Percentiles rank a stretch among this genome's conserved stretches.
Evolutionary conservation across 2,797 vertebrate genomes (phyloP).

Genomic region (Gouania willdenowi): DNA sequence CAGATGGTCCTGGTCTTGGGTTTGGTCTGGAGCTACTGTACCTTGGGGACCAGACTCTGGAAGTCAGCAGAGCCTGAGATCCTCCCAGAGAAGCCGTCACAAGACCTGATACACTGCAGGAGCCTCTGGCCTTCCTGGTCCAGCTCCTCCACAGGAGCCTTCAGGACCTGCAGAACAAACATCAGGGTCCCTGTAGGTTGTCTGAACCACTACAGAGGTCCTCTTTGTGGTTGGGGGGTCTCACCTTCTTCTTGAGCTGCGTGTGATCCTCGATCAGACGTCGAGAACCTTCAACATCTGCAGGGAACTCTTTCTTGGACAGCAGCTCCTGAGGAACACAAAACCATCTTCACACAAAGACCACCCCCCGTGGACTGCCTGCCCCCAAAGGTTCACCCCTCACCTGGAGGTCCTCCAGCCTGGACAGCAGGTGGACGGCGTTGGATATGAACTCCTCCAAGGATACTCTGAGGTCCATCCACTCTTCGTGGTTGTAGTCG

Average conservation of each 20-base stretch:
- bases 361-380: fast-evolving
- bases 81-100: slow-evolving; percentile 93
- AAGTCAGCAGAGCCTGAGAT: slow-evolving; percentile 97
- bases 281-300: slow-evolving; percentile 93
- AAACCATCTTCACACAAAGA: not conserved
- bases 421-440: slow-evolving; percentile 89
- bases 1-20: too few relatives aligned
- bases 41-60: slow-evolving; percentile 95
- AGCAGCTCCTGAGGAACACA: slow-evolving; percentile 80
- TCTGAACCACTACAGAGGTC: too few relatives aligned
- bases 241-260: slow-evolving; percentile 91
- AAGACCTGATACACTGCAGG: slow-evolving; percentile 92
- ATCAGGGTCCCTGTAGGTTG: too few relatives aligned
- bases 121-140: slow-evolving; percentile 94
- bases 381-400: not conserved
- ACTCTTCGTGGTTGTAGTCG: slow-evolving; percentile 97
- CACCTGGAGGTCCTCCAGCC: slow-evolving; percentile 90
- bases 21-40: not conserved
- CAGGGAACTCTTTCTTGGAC: slow-evolving; percentile 94
- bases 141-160: slow-evolving; percentile 87
- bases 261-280: slow-evolving; percentile 95
- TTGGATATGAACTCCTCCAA: slow-evolving; percentile 96
- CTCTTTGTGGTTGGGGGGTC: too few relatives aligned
- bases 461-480: slow-evolving; percentile 92
- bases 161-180: slow-evolving; percentile 62